phyloP scores from a whole-genome alignment of 2,888 invertebrate species.

The Marronus borbonicus region DNA sequence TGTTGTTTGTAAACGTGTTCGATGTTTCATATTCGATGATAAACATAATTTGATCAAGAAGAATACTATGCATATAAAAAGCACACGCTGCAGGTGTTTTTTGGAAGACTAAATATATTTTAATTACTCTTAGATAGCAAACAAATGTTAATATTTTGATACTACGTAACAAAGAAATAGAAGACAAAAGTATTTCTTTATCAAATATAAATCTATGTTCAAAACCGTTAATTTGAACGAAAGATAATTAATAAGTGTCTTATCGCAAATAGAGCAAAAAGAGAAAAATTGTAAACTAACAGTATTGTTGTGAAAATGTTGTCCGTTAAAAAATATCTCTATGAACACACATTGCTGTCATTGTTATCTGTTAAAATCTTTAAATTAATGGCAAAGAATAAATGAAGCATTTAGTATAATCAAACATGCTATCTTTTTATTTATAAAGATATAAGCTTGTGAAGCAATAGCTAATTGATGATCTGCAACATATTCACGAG shows the following conservation, averaged over 20 bases:
- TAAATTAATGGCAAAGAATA: conserved; percentile 22
- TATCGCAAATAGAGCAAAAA: conserved; percentile 59
- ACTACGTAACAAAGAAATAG: conserved; percentile 59
- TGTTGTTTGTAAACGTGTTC: conserved; percentile 65
- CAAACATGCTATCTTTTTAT: too few species aligned
- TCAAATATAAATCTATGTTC: conserved; percentile 40
- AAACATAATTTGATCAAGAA: conserved; percentile 40
- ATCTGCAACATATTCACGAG: too few species aligned
- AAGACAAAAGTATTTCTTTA: conserved; percentile 46
- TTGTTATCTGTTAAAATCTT: conserved; percentile 52
- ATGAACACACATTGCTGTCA: conserved; percentile 52
- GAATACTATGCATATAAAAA: conserved; percentile 39
- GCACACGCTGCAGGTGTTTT: conserved; percentile 51
- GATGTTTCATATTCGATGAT: conserved; percentile 63
- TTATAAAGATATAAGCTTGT: too few species aligned
- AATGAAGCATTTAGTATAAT: background rate
- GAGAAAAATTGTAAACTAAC: conserved; percentile 53
- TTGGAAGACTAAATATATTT: conserved; percentile 66
- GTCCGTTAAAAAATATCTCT: conserved; percentile 51
- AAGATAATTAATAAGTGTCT: conserved; percentile 62
- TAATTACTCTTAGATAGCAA: conserved; percentile 68
- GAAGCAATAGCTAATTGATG: too few species aligned
- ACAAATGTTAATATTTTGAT: conserved; percentile 70
- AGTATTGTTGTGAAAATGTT: conserved; percentile 56
- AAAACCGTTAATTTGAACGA: conserved; percentile 56